Percentiles rank a stretch among this genome's conserved stretches.
phyloP scores from a whole-genome alignment of 2,113 vertebrate species.

The Poecilia latipinna region DNA sequence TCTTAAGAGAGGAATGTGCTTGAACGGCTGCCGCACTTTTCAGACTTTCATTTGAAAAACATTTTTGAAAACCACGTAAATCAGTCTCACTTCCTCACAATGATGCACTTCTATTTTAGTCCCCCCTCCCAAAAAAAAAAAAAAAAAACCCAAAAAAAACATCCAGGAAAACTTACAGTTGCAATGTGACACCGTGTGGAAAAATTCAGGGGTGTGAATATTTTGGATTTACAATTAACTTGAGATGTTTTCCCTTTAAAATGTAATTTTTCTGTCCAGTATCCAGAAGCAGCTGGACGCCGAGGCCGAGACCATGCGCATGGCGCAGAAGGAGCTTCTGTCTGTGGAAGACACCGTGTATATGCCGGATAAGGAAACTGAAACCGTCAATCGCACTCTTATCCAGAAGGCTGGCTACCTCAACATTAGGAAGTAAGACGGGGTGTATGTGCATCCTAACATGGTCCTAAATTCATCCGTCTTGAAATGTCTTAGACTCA shows the following conservation, averaged over 20 bases:
- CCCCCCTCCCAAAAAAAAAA: no score
- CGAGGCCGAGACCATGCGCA: conserved; percentile 90
- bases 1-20: no score
- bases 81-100: background rate
- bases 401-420: conserved; percentile 98
- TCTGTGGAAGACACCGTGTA: conserved; percentile 90
- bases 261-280: conserved; percentile 66
- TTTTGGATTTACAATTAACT: background rate
- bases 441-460: no score
- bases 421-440: conserved; percentile 91
- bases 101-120: background rate
- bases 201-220: background rate
- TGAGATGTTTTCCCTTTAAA: background rate
- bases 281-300: conserved; percentile 90
- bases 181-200: background rate
- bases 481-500: no score
- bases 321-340: conserved; percentile 88
- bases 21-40: no score
- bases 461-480: no score
- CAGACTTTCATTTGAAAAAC: no score
- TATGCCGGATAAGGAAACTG: conserved; percentile 87
- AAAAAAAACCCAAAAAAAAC: no score
- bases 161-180: background rate
- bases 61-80: background rate
- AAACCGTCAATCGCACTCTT: conserved; percentile 89